These are phyloP conservation scores for Microplitis deprimator DNA, from an alignment of 2,888 invertebrate species.

Conservation along the genomic window DNA sequence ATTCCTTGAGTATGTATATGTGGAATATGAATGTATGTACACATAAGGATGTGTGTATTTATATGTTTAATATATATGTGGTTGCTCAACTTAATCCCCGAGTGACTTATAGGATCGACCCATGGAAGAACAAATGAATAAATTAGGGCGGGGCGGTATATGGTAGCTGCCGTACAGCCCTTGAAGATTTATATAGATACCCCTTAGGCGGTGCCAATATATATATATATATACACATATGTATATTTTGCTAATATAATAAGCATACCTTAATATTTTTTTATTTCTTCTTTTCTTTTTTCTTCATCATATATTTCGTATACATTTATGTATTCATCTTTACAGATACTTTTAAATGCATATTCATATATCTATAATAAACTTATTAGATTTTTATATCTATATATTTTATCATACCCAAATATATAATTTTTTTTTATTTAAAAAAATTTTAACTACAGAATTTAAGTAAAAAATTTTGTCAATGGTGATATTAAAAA, in stretches of 20 bases:
- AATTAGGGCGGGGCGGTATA: slow-evolving; percentile 67
- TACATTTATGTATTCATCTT: background rate
- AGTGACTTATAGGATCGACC: slow-evolving; percentile 65
- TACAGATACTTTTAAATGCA: background rate
- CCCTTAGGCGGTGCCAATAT: slow-evolving; percentile 45
- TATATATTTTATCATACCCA: background rate
- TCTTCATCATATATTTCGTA: background rate
- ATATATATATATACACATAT: slow-evolving; percentile 20
- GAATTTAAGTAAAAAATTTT: too few species aligned
- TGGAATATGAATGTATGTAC: slow-evolving; percentile 17
- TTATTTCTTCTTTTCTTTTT: slow-evolving; percentile 8
- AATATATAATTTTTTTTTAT: too few species aligned
- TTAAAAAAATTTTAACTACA: too few species aligned
- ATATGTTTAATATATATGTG: background rate
- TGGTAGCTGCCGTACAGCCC: slow-evolving; percentile 61
- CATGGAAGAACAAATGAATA: slow-evolving; percentile 68
- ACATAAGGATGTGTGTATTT: background rate
- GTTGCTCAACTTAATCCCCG: slow-evolving; percentile 59
- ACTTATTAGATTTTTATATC: background rate
- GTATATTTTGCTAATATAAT: background rate
- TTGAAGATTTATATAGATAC: slow-evolving; percentile 63
- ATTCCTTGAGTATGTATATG: slow-evolving; percentile 34
- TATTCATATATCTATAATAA: background rate
- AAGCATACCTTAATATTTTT: background rate
- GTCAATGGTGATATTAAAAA: too few species aligned